Conservation (phyloP, 2,113 vertebrate species). For the Oophaga pumilio region DNA sequence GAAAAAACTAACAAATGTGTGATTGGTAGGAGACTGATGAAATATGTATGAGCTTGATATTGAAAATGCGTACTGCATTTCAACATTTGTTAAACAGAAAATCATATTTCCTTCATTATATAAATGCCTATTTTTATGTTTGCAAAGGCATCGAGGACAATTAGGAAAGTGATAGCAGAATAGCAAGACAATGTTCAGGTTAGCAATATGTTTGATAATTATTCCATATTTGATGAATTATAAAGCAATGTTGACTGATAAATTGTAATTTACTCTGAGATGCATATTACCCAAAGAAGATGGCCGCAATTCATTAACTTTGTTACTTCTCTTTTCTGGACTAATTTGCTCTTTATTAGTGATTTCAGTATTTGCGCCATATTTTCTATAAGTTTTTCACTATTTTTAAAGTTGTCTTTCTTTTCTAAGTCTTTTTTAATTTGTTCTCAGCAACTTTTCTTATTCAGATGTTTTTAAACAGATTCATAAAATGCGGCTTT, state of each 20-base stretch:
- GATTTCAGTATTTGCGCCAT: no score
- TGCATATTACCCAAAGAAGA: background rate
- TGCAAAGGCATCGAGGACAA: conserved; percentile 6
- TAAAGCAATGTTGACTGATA: background rate
- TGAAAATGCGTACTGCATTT: conserved; percentile 25
- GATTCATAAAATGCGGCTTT: no score
- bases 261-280: background rate
- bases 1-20: background rate
- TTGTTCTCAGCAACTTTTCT: no score
- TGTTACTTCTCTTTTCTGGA: no score
- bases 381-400: no score
- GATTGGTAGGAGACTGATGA: conserved; percentile 3
- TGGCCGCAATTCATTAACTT: no score
- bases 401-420: no score
- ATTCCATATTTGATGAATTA: background rate
- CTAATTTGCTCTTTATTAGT: no score
- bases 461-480: no score
- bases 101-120: conserved; percentile 37
- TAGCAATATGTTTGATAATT: background rate
- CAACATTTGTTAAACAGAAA: conserved; percentile 6
- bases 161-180: background rate
- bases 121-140: conserved; percentile 1
- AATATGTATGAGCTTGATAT: conserved; percentile 37
- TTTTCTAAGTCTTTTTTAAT: no score
- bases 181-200: background rate